Conservation (phyloP, 2,888 invertebrate genomes). For the Leptopilina syphax region DNA sequence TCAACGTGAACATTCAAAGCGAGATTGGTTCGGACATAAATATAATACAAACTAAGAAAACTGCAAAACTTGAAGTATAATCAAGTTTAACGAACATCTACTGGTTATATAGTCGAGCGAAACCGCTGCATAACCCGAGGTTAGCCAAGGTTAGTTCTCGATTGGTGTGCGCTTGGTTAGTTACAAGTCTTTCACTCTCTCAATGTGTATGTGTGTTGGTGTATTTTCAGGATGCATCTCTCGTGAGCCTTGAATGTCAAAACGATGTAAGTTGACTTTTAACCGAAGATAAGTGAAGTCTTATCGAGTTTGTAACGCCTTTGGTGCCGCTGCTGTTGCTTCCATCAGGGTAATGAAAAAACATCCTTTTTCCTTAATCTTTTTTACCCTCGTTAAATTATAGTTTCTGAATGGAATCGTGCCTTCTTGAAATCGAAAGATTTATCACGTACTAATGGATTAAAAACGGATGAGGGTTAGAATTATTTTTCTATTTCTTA, state of each 20-base stretch:
- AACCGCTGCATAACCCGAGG: slow-evolving; percentile 29
- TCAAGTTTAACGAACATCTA: slow-evolving; percentile 30
- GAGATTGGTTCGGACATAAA: slow-evolving; percentile 13
- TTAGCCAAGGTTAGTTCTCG: slow-evolving; percentile 21
- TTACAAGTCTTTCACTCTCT: neutral
- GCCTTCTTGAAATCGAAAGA: no score
- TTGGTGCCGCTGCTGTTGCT: slow-evolving; percentile 18
- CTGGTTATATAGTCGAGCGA: neutral
- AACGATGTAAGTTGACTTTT: slow-evolving; percentile 37
- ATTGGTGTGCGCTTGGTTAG: neutral
- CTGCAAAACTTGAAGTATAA: slow-evolving; percentile 4
- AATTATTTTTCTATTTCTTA: no score
- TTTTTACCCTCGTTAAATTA: slow-evolving; percentile 19
- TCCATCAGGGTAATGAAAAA: slow-evolving; percentile 8
- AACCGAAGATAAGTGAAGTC: slow-evolving; percentile 35
- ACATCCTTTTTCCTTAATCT: slow-evolving; percentile 12
- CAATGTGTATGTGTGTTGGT: neutral
- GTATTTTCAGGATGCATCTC: slow-evolving; percentile 1
- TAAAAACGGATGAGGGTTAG: no score
- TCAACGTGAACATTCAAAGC: neutral
- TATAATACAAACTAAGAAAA: slow-evolving; percentile 8
- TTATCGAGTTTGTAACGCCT: slow-evolving; percentile 38
- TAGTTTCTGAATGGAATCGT: no score
- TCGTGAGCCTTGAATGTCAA: slow-evolving; percentile 18
- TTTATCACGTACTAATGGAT: no score